Evolutionary conservation across 2,113 vertebrate genomes (phyloP), one percentile per base, ranked within the genome.

Genomic region (Murina feae): DNA sequence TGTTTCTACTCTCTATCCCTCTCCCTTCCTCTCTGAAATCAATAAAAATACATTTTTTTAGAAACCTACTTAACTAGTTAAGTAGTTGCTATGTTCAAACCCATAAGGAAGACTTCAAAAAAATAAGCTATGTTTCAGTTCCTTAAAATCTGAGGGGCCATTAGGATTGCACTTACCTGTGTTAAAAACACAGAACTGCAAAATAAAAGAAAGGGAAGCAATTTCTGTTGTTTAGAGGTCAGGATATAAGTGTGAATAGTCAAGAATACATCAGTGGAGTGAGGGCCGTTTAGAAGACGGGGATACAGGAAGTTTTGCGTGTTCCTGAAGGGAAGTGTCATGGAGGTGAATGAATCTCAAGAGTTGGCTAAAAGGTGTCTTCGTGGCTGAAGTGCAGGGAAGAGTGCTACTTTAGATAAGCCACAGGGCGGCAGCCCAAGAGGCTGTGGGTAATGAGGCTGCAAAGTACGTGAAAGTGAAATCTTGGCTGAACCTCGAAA

Each of bases 321-420:
- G 37, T 37, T 92, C 44, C 79, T 37, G 30, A 3, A 37, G 83
- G 13, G 72, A 63, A 74, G 58, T 14, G 42, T 88, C 86, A 55
- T 2, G 8, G 47, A 86, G 71, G 47, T 71, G 84, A 96, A 0
- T n/a, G 65, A 78, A 65, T 93, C 90, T 93, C 66, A 81, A 91
- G 86, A 66, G 89, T 8, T 86, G 55, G 78, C 51, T 94, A 95
- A 96, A 93, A 83, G 44, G 51, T 42, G 69, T 65, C 87, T 90
- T 86, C 13, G 0, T 35, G 0, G 71, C 69, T 84, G 17, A 71
- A 92, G 74, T 60, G n/a, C 25, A 7, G 58, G 58, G 28, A 87
- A 79, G n/a, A 96, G 60, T 30, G 44, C 65, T 75, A 51, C 68
- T 95, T 95, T 60, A 91, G 60, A 84, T 81, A 93, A 92, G 84